Percentiles rank a stretch among this genome's conserved stretches.
These are phyloP conservation scores for Ormyrus labotus DNA, from an alignment of 2,888 invertebrate genomes.

Conservation along the genomic window DNA sequence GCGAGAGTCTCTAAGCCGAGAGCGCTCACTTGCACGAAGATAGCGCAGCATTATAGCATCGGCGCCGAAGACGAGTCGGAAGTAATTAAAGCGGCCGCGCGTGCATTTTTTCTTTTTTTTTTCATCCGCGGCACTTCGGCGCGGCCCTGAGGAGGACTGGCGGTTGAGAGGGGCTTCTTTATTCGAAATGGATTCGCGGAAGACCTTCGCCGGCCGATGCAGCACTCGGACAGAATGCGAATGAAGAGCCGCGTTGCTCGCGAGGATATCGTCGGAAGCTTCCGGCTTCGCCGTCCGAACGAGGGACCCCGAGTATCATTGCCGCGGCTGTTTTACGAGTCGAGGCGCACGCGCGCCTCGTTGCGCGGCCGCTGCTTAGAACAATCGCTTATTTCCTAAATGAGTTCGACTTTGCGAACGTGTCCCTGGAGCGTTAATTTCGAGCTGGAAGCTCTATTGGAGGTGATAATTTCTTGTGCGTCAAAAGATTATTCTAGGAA, in stretches of 20 bases:
- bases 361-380: too few relatives aligned
- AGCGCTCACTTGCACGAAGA: background rate
- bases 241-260: slow-evolving; percentile 47
- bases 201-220: slow-evolving; percentile 57
- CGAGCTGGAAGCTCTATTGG: too few relatives aligned
- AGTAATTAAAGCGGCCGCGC: slow-evolving; percentile 25
- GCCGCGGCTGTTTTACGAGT: too few relatives aligned
- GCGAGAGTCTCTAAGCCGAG: background rate
- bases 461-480: too few relatives aligned
- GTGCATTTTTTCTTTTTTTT: background rate
- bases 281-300: background rate
- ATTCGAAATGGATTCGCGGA: slow-evolving; percentile 62
- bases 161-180: slow-evolving; percentile 9
- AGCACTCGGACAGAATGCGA: slow-evolving; percentile 58
- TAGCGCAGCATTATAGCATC: background rate
- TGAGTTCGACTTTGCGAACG: too few relatives aligned
- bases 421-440: too few relatives aligned
- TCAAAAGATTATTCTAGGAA: too few relatives aligned
- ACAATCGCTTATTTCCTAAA: too few relatives aligned
- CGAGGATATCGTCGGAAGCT: slow-evolving; percentile 29
- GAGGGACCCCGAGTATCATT: slow-evolving; percentile 2
- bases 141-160: slow-evolving; percentile 19
- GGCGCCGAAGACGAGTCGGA: slow-evolving; percentile 18
- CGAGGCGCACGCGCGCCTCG: too few relatives aligned
- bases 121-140: background rate